Base-by-base conservation (phyloP, 2,113 vertebrate species). In the Apodemus speciosus region DNA sequence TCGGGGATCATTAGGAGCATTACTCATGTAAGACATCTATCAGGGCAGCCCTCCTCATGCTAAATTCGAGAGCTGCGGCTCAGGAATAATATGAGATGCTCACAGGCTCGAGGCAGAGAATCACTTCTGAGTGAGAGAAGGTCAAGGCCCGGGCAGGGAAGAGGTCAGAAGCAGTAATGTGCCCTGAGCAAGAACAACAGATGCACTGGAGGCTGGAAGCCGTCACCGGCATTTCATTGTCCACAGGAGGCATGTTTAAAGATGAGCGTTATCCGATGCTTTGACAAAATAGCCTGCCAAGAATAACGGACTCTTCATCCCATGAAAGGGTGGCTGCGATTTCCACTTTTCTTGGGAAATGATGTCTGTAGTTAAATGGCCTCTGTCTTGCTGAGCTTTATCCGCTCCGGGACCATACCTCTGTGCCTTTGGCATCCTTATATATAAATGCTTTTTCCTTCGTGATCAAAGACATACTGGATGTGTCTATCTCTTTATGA, bases 151-250 rank as follows among this genome's bases (percentile, higher is more conserved):
- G 80, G 93, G 94, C 94, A 93, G 88, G 71, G 92, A 92, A 94
- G 94, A 86, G 95, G 96, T 96, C 94, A 95, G 95, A 53, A 92
- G 89, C 89, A 66, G 94, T 84, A 92, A 85, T 95, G 80, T 92
- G 94, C 96, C 95, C 92, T 93, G 72, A 96, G 95, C 96, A 90
- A 94, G 94, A 87, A 88, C 38, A 62, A 56, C 91, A 43, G 94
- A 92, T 96, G 97, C 95, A 94, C 91, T 88, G 89, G 95, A 95
- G 93, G 89, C 94, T 96, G 84, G 94, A 88, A 96, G 87, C 84
- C 2, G 0, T 81, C 96, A 88, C 62, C 56, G n/a, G 40, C 90
- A 92, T 96, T 92, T 96, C 95, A 94, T 83, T 96, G 94, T 94
- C 89, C 71, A 56, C 27, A 60, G 91, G 84, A 96, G 89, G 91